phyloP scores from a whole-genome alignment of 1,140 invertebrate genomes.

The Drosophila eugracilis region DNA sequence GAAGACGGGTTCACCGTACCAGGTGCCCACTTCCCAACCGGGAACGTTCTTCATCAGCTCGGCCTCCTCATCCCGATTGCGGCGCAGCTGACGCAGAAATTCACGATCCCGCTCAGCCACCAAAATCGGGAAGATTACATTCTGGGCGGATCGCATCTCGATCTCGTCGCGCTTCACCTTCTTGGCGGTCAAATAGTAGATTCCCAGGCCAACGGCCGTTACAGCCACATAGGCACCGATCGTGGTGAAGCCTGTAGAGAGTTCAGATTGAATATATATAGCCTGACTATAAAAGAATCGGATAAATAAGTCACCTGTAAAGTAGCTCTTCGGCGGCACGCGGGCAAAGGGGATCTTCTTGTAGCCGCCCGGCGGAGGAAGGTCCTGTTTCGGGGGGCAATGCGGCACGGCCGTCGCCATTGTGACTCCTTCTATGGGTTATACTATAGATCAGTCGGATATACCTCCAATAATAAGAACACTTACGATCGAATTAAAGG shows the following conservation, averaged over 20 bases:
- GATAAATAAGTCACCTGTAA: constrained; percentile 87
- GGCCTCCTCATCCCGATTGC: constrained; percentile 93
- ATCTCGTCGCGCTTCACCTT: constrained; percentile 86
- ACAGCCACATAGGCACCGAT: constrained; percentile 88
- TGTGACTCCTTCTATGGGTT: constrained; percentile 46
- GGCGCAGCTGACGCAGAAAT: constrained; percentile 92
- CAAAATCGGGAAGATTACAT: constrained; percentile 91
- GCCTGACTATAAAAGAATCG: too few species aligned
- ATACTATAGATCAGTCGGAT: background rate
- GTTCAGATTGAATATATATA: background rate
- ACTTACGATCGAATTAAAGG: constrained; percentile 48
- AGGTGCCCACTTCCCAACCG: constrained; percentile 95
- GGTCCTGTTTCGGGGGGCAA: constrained; percentile 88
- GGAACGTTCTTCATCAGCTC: constrained; percentile 94
- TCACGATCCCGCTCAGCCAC: constrained; percentile 92
- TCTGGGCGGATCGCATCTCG: constrained; percentile 90
- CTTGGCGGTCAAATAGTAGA: constrained; percentile 87
- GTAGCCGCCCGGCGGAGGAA: constrained; percentile 94
- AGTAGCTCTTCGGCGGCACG: constrained; percentile 89
- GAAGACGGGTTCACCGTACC: constrained; percentile 93
- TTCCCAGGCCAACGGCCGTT: constrained; percentile 86
- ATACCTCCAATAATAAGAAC: too few species aligned
- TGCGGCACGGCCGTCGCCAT: constrained; percentile 75
- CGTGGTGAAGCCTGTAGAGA: constrained; percentile 85
- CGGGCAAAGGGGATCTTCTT: constrained; percentile 90